Conservation (phyloP, 2,888 invertebrate genomes). For the Cremastobaeus sp. region DNA sequence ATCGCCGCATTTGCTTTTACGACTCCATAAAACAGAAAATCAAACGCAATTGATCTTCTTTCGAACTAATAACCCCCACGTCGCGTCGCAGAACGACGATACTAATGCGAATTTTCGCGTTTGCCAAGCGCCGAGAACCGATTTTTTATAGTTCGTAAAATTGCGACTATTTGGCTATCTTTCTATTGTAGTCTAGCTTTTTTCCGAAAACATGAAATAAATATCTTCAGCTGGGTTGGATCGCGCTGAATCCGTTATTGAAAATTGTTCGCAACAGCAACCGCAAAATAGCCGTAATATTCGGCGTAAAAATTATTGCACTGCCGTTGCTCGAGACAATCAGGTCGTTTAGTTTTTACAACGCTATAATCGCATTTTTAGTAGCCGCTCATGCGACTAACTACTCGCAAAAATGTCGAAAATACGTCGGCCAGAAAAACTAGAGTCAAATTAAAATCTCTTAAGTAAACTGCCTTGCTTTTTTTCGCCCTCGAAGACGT, state of each 20-base stretch:
- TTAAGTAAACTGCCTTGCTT: slow-evolving; percentile 18
- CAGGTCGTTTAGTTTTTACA: slow-evolving; percentile 20
- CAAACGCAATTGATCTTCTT: slow-evolving; percentile 23
- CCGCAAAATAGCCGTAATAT: slow-evolving; percentile 15
- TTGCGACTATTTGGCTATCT: background rate
- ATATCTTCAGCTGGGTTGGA: no score
- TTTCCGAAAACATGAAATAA: no score
- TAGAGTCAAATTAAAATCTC: slow-evolving; percentile 13
- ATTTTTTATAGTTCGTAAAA: slow-evolving; percentile 29
- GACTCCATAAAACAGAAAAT: slow-evolving; percentile 24
- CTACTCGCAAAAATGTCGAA: slow-evolving; percentile 12
- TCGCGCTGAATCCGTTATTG: no score
- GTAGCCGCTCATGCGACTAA: slow-evolving; percentile 7
- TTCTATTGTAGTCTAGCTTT: no score
- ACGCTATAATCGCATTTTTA: slow-evolving; percentile 19
- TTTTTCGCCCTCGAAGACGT: slow-evolving; percentile 11
- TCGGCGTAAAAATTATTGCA: slow-evolving; percentile 10
- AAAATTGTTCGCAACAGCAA: slow-evolving; percentile 1
- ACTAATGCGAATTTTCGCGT: no score
- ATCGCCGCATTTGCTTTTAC: slow-evolving; percentile 27
- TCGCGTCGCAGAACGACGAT: no score
- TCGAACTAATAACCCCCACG: slow-evolving; percentile 19
- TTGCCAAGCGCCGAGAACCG: background rate
- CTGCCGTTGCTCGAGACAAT: slow-evolving; percentile 5
- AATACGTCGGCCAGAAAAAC: slow-evolving; percentile 21